Conservation (phyloP, 92 coral and sea anemone species). For the Bergia sp. region DNA sequence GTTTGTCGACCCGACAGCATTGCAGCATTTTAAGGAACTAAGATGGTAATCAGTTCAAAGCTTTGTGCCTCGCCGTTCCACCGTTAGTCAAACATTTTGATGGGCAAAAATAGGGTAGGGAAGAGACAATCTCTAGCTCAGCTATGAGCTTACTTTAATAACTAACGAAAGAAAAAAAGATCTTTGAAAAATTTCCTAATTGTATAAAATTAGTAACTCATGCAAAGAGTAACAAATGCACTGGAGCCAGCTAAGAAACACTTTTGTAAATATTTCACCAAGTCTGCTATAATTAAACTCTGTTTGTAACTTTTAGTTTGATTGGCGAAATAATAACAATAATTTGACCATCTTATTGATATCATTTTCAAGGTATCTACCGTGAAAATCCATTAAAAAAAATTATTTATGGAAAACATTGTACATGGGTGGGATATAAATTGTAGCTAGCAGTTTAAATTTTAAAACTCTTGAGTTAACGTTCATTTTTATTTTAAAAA, state of each 20-base stretch:
- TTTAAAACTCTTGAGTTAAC: no score
- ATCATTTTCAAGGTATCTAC: not conserved
- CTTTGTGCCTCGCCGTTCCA: not conserved
- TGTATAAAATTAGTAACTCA: not conserved
- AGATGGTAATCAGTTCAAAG: slow-evolving; percentile 44
- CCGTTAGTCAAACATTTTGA: not conserved
- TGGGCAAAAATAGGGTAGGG: not conserved
- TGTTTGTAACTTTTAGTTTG: not conserved
- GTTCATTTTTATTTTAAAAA: no score
- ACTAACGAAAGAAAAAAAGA: not conserved
- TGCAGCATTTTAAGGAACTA: slow-evolving; percentile 44
- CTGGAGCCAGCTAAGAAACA: not conserved
- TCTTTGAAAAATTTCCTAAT: not conserved
- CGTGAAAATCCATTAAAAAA: no score
- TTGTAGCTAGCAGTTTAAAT: no score
- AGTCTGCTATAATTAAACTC: not conserved
- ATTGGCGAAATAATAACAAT: not conserved
- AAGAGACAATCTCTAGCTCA: not conserved
- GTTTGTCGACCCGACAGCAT: slow-evolving; percentile 33
- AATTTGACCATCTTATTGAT: not conserved
- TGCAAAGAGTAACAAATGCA: no score
- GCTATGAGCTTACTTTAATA: not conserved
- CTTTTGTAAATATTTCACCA: no score
- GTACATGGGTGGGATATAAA: no score
- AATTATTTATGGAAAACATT: no score